These are phyloP conservation scores for Sebastes miniatus DNA, from an alignment of 2,797 vertebrate species.

Conservation along the genomic window DNA sequence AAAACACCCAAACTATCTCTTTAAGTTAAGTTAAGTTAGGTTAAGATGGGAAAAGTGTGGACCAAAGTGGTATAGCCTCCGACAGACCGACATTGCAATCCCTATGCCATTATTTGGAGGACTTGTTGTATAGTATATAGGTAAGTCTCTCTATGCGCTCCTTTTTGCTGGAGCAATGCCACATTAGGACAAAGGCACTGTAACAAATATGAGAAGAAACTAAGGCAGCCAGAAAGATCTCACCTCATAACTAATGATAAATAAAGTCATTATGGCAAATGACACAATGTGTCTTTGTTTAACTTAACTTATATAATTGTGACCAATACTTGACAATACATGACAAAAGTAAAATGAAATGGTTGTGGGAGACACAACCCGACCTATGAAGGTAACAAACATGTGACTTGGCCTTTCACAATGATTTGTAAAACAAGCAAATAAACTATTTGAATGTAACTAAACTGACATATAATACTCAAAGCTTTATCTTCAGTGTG, in stretches of 20 bases:
- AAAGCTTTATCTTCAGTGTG: neutral
- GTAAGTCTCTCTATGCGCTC: neutral
- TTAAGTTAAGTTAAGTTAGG: neutral
- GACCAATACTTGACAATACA: neutral
- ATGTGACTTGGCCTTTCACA: neutral
- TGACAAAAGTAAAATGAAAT: neutral
- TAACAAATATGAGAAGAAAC: neutral
- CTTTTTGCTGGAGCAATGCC: neutral
- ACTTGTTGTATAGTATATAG: neutral
- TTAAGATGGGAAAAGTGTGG: neutral
- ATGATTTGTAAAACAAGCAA: neutral
- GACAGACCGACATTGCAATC: neutral
- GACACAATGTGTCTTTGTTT: neutral
- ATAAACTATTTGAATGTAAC: neutral
- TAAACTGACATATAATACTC: neutral
- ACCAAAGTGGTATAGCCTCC: neutral
- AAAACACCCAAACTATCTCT: too few relatives aligned
- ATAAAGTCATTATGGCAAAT: neutral
- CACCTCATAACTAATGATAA: neutral
- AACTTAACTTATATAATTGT: neutral
- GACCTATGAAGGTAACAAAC: neutral
- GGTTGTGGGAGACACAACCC: neutral
- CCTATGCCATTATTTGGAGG: neutral
- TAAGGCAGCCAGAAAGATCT: neutral
- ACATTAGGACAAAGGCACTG: neutral